Conservation (phyloP, 2,797 vertebrate genomes). For the Poecilia picta region DNA sequence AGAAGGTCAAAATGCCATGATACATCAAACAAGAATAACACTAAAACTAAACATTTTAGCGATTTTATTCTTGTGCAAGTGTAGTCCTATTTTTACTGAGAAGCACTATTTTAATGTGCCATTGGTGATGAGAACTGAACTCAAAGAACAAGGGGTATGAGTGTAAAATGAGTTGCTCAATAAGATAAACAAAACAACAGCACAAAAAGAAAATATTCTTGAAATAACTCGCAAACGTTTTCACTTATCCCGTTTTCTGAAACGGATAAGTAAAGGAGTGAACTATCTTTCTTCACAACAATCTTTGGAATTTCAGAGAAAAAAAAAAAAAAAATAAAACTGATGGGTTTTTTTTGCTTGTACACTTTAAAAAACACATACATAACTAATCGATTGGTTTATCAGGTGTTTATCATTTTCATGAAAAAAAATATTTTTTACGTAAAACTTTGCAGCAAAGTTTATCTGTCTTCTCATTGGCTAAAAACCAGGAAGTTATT, state of each 20-base stretch:
- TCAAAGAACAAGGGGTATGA: neutral
- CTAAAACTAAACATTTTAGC: neutral
- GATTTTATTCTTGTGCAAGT: neutral
- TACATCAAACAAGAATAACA: neutral
- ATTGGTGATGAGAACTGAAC: neutral
- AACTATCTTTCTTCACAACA: constrained; percentile 15
- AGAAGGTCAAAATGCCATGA: neutral
- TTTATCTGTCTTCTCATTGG: constrained; percentile 31
- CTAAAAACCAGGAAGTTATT: constrained; percentile 53
- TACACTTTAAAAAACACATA: rapidly evolving
- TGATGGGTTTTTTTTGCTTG: neutral
- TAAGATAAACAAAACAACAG: neutral
- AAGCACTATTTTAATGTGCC: neutral
- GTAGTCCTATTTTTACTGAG: neutral
- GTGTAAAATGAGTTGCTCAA: neutral
- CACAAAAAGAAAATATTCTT: neutral
- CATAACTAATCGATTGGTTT: no score
- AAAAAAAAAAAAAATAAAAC: constrained; percentile 3
- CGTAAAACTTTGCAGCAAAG: neutral
- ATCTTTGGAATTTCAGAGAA: constrained; percentile 22
- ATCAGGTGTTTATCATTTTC: no score
- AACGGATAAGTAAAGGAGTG: no score
- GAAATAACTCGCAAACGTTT: neutral
- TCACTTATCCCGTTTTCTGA: neutral
- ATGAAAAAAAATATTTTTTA: neutral